A percentile compares a stretch with the other conserved stretches of the same genome.
Conservation (phyloP, 2,888 invertebrate species). For the Acrocyrtus sp. region DNA sequence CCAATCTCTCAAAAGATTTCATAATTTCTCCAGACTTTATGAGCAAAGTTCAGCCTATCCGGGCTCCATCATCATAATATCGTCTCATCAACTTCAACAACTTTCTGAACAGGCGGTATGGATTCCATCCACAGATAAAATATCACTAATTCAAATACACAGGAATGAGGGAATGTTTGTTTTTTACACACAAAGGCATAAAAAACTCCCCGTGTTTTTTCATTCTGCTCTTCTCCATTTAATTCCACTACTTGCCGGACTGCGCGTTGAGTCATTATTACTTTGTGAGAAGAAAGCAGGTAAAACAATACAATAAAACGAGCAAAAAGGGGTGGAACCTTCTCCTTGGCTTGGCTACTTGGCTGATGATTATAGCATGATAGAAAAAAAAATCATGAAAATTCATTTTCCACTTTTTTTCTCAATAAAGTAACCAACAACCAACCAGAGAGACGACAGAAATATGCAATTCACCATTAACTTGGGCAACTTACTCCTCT, state of each 20-base stretch:
- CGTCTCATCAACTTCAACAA: slow-evolving; percentile 1
- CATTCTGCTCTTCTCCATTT: slow-evolving; percentile 28
- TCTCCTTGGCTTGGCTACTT: not conserved
- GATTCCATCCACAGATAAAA: slow-evolving; percentile 13
- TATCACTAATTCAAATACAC: slow-evolving; percentile 19
- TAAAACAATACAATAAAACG: not conserved
- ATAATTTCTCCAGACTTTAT: slow-evolving; percentile 47
- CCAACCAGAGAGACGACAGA: slow-evolving; percentile 18
- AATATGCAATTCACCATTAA: no score
- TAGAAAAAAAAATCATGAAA: slow-evolving; percentile 21
- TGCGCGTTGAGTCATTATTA: slow-evolving; percentile 9
- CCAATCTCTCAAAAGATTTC: slow-evolving; percentile 6
- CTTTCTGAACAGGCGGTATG: not conserved
- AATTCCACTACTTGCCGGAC: slow-evolving; percentile 39
- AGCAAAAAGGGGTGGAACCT: slow-evolving; percentile 26
- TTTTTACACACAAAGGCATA: slow-evolving; percentile 32
- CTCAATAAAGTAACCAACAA: slow-evolving; percentile 6
- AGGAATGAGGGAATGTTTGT: slow-evolving; percentile 42
- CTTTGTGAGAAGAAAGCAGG: slow-evolving; percentile 8
- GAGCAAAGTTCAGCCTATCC: slow-evolving; percentile 36
- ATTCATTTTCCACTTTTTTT: slow-evolving; percentile 21
- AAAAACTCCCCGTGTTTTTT: no score
- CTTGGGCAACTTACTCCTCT: no score
- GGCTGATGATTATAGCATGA: slow-evolving; percentile 20
- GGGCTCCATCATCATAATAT: slow-evolving; percentile 16